These are phyloP conservation scores for Sula dactylatra DNA, from an alignment of 2,113 vertebrate species.

Conservation along the genomic window DNA sequence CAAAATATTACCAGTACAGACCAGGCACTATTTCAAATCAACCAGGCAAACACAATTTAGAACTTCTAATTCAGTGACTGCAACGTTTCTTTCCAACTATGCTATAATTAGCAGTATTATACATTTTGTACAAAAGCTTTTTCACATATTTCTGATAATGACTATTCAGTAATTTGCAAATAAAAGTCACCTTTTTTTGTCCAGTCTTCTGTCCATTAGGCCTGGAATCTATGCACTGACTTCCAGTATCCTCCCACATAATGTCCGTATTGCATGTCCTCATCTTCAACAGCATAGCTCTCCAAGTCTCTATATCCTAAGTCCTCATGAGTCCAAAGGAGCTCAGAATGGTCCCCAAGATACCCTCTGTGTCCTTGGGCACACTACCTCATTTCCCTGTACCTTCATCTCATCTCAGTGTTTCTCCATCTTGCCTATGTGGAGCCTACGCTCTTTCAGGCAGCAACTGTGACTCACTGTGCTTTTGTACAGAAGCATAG, in stretches of 20 bases:
- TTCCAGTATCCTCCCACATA: not conserved
- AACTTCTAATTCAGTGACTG: not conserved
- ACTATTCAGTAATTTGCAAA: not conserved
- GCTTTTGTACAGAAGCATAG: not conserved
- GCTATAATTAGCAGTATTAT: not conserved
- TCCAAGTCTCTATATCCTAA: not conserved
- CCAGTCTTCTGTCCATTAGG: not conserved
- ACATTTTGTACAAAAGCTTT: not conserved
- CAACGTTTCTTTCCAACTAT: not conserved
- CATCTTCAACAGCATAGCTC: not conserved
- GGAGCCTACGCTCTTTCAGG: not conserved
- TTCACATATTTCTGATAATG: not conserved
- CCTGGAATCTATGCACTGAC: not conserved
- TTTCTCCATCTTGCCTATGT: not conserved
- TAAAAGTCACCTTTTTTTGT: constrained; percentile 10
- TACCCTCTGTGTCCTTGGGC: not conserved
- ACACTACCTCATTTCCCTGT: not conserved
- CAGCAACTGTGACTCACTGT: not conserved
- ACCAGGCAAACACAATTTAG: not conserved
- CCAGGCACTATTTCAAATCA: not conserved
- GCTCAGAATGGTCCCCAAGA: not conserved
- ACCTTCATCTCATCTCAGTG: not conserved
- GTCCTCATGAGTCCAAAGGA: not conserved
- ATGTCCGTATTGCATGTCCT: not conserved
- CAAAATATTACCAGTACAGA: not conserved